Base-by-base conservation (phyloP, 2,888 invertebrate species). In the Caradrina kadenii region DNA sequence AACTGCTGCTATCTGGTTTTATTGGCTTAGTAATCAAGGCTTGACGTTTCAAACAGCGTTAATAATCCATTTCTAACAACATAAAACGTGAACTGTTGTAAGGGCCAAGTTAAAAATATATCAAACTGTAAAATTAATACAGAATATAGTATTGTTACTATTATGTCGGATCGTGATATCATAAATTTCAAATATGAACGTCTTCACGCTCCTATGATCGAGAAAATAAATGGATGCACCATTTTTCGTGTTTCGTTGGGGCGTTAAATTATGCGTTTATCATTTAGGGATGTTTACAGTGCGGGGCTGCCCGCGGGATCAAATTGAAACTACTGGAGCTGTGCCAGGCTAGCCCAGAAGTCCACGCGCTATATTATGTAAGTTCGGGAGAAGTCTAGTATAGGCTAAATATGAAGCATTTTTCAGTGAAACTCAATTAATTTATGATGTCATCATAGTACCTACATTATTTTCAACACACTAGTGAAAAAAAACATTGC, bases 271-370 rank as follows among this genome's bases (percentile, higher is more conserved):
- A 93, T 93, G 92, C 93, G 93, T 95, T 94, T 93, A 95, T 94
- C 94, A 94, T 94, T 95, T 94, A 93, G 93, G 93, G 93, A 92
- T 94, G 94, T 95, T 95, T 94, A 94, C 94, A 92, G 91, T 90
- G 76, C 68, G 70, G 52, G 69, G 76, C 31, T 48, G 54, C 90
- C 92, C 92, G 90, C 91, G 90, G 91, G 91, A 91, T 93, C 90
- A 93, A 94, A 95, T 95, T 95, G 95, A 95, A 96, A 95, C 90
- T 91, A 93, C 94, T 96, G 95, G 95, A 96, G 89, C 90, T 77
- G 72, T 94, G 95, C 95, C 95, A 95, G 91, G 94, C 95, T 94
- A 94, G 91, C 59, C 70, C 55, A 15, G 56, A 50, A 58, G 62
- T 48, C 60, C 61, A 71, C 82, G 85, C 83, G 82, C 79, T 76